A percentile compares a stretch with the other conserved stretches of the same genome.
phyloP scores from a whole-genome alignment of 2,113 vertebrate species.

The Daphoenositta chrysoptera region DNA sequence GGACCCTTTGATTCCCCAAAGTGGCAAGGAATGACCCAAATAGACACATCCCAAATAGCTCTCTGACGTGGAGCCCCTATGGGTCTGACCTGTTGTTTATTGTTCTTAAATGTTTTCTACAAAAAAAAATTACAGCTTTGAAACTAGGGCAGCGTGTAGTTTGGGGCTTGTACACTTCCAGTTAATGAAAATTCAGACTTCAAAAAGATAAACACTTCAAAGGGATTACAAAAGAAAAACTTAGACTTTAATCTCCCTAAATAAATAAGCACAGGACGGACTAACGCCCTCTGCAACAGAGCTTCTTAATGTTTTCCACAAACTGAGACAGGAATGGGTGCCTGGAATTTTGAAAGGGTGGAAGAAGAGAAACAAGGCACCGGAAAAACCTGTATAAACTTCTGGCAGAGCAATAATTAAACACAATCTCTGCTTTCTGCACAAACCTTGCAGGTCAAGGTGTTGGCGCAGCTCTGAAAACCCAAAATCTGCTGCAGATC shows the following conservation, averaged over 20 bases:
- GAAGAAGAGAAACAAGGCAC: not conserved
- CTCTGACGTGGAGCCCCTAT: not conserved
- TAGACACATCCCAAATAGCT: not conserved
- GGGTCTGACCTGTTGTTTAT: not conserved
- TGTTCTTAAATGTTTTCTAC: not conserved
- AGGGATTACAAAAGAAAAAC: constrained; percentile 37
- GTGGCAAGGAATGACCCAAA: not conserved
- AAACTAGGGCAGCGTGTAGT: constrained; percentile 12
- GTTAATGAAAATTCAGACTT: constrained; percentile 46
- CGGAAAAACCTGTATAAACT: not conserved
- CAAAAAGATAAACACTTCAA: constrained; percentile 66
- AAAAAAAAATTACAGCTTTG: not conserved
- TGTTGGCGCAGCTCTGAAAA: not conserved
- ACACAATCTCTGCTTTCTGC: not conserved
- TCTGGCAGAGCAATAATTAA: not conserved
- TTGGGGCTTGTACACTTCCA: constrained; percentile 6
- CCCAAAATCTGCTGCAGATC: not conserved
- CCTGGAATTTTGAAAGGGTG: not conserved
- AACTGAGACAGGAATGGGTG: not conserved
- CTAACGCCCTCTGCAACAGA: not conserved
- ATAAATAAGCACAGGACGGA: constrained; percentile 14
- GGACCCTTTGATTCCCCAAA: not conserved
- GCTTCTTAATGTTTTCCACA: not conserved
- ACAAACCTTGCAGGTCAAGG: not conserved
- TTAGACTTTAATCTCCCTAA: constrained; percentile 60